Conservation (phyloP, 2,113 vertebrate genomes). For the Hiodon alosoides region DNA sequence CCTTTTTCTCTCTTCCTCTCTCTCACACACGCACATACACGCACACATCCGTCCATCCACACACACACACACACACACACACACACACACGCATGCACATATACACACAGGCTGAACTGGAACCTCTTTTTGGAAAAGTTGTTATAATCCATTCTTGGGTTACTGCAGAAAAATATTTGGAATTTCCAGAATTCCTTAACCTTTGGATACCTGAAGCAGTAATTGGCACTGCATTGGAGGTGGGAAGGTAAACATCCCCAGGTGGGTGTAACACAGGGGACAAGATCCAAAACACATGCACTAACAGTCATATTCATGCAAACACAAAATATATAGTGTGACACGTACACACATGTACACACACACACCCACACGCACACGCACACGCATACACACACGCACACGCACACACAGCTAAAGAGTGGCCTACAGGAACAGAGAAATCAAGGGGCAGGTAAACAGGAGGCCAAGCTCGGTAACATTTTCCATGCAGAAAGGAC, state of each 20-base stretch:
- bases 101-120: not conserved
- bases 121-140: slow-evolving; percentile 1
- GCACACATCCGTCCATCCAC: no score
- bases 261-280: no score
- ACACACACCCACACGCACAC: not conserved
- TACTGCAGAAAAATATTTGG: not conserved
- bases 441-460: not conserved
- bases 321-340: not conserved
- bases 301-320: not conserved
- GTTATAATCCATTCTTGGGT: not conserved
- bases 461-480: no score
- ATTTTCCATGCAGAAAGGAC: no score
- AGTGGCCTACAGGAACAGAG: not conserved
- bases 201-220: not conserved
- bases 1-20: no score
- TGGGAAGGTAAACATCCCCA: not conserved
- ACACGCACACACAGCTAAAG: not conserved
- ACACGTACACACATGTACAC: slow-evolving; percentile 15
- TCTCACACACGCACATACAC: no score
- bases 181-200: not conserved
- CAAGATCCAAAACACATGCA: no score
- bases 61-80: not conserved
- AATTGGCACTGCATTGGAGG: not conserved
- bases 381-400: not conserved
- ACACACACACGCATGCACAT: not conserved